Evolutionary conservation across 2,113 vertebrate genomes (phyloP).

Genomic region (Sardina pilchardus): DNA sequence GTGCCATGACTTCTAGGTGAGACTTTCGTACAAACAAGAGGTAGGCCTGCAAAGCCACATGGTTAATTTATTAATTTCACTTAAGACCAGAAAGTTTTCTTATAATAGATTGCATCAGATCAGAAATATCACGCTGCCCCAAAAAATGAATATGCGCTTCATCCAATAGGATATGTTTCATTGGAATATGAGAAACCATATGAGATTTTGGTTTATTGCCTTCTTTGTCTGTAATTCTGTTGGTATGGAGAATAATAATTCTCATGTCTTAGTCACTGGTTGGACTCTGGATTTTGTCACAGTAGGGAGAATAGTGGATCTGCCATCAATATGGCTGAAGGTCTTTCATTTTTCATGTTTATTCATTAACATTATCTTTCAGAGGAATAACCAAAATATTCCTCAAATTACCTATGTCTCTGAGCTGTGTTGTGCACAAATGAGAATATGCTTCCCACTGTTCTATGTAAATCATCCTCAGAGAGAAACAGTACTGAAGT

Average conservation of each 20-base stretch:
- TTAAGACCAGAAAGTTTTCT: neutral
- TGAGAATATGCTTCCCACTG: neutral
- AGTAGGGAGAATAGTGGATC: neutral
- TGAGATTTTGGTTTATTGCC: neutral
- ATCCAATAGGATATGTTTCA: neutral
- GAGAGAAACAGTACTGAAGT: neutral
- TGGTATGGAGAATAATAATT: neutral
- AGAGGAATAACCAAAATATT: neutral
- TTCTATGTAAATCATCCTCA: slow-evolving; percentile 14
- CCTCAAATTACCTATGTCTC: neutral
- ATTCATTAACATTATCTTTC: neutral
- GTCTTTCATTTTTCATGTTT: slow-evolving; percentile 12
- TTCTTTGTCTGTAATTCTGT: neutral
- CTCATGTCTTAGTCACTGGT: neutral
- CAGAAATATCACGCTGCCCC: neutral
- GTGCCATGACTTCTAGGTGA: too few species aligned
- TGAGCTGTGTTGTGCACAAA: neutral
- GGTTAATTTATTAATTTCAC: neutral
- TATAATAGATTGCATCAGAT: neutral
- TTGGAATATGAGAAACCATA: neutral
- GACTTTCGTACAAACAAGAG: neutral
- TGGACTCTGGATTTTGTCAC: neutral
- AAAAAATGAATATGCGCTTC: neutral
- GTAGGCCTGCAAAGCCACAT: neutral
- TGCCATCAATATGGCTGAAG: neutral